Conservation (phyloP, 1,140 invertebrate species). For the Drosophila prosaltans region DNA sequence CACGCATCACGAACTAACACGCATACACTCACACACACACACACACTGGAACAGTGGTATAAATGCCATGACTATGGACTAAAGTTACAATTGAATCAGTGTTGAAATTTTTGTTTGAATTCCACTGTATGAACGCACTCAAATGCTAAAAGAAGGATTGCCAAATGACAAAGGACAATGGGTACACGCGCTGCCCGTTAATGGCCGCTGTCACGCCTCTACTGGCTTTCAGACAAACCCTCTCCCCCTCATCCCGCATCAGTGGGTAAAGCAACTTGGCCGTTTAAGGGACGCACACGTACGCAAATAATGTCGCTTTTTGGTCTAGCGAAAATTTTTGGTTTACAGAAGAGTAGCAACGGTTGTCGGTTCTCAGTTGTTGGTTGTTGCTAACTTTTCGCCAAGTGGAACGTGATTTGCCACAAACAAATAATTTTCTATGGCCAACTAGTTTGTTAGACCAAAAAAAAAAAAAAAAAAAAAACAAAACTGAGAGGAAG, state of each 20-base stretch:
- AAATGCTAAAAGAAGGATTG: slow-evolving; percentile 8
- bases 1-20: slow-evolving; percentile 1
- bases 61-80: not conserved
- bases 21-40: not conserved
- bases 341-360: slow-evolving; percentile 6
- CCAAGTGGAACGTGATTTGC: slow-evolving; percentile 61
- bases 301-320: slow-evolving; percentile 60
- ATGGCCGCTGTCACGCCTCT: slow-evolving; percentile 40
- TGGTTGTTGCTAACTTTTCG: slow-evolving; percentile 48
- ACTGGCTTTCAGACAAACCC: not conserved
- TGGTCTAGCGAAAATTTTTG: slow-evolving; percentile 32
- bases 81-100: not conserved
- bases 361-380: slow-evolving; percentile 39
- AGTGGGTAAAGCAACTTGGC: not conserved
- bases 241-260: not conserved
- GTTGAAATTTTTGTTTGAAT: slow-evolving; percentile 9
- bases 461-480: not conserved
- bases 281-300: slow-evolving; percentile 54
- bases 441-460: slow-evolving; percentile 40
- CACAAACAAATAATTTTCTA: slow-evolving; percentile 59
- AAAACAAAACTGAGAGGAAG: too few species aligned
- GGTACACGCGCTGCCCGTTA: slow-evolving; percentile 58
- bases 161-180: slow-evolving; percentile 40
- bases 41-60: slow-evolving; percentile 26
- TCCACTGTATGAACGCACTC: slow-evolving; percentile 38